Evolutionary conservation across 2,888 invertebrate genomes (phyloP), one percentile per base, ranked within the genome.

Genomic region (Danaus chrysippus): DNA sequence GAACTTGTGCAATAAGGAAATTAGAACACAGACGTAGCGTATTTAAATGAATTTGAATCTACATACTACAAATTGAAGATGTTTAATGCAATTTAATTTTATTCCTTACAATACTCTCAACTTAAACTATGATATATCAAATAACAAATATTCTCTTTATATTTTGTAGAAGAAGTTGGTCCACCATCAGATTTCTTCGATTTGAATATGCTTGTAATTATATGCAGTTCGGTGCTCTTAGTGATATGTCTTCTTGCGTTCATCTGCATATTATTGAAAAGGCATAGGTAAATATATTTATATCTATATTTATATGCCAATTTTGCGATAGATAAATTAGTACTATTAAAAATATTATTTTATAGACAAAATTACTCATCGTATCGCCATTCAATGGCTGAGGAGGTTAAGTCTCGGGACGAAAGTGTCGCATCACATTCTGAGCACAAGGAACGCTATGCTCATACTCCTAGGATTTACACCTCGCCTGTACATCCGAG

Each of bases 121-220:
- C 34, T 54, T 23, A 41, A 13, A 42, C 11, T 59, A 34, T 5
- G 15, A 17, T 10, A 11, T 3, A 1, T 8, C 43, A 17, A 9
- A 19, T 19, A n/a, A 19, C 9, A 42, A 44, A 23, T 43, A 43
- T 41, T 49, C n/a, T 49, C 9, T 49, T 17, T 49, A 17, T 17
- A 11, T 17, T 17, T 49, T 49, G 15, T 49, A 91, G 91, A 89
- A 70, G 91, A 91, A 75, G 88, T 91, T 34, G 91, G 90, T 0
- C 91, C 91, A 0, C 91, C 91, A 0, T 87, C 86, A 10, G 91
- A 91, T 52, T 70, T 86, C 34, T 74, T 91, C 42, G 91, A 91
- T 68, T 75, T 91, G 12, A 91, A 91, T 65, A 89, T 91, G 84
- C 69, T 91, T 70, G 91, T 91, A n/a, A 91, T 91, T 65, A 78